phyloP scores from a whole-genome alignment of 2,888 invertebrate genomes.

The Drosophila glabriapex region DNA sequence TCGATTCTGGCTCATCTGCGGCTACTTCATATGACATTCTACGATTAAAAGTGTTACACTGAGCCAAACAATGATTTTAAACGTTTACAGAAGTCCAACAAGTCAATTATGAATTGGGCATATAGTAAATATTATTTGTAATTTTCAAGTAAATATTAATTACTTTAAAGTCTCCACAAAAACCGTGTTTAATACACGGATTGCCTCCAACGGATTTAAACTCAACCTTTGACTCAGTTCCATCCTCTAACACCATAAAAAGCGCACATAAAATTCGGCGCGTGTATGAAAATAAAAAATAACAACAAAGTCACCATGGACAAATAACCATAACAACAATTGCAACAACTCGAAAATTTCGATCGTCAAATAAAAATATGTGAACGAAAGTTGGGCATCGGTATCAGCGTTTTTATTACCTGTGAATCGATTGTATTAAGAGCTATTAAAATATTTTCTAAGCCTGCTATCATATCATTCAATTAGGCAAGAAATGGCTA shows the following conservation, averaged over 20 bases:
- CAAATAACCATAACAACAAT: constrained; percentile 10
- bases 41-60: background rate
- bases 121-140: background rate
- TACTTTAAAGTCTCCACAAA: background rate
- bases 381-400: constrained; percentile 50
- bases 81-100: background rate
- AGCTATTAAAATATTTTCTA: constrained; percentile 78
- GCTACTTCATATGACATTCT: background rate
- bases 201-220: background rate
- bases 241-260: background rate
- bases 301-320: background rate
- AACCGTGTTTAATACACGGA: background rate
- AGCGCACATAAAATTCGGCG: background rate
- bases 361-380: constrained; percentile 38
- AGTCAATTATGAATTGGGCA: background rate
- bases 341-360: constrained; percentile 16
- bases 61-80: background rate
- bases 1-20: constrained; percentile 33
- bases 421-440: constrained; percentile 78
- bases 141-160: background rate
- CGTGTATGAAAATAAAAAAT: constrained; percentile 3
- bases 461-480: constrained; percentile 77
- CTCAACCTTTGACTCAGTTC: background rate
- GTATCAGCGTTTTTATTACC: constrained; percentile 64
- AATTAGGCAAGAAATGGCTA: constrained; percentile 77